Conservation (phyloP, 2,888 invertebrate species). For the Andrena praecox region DNA sequence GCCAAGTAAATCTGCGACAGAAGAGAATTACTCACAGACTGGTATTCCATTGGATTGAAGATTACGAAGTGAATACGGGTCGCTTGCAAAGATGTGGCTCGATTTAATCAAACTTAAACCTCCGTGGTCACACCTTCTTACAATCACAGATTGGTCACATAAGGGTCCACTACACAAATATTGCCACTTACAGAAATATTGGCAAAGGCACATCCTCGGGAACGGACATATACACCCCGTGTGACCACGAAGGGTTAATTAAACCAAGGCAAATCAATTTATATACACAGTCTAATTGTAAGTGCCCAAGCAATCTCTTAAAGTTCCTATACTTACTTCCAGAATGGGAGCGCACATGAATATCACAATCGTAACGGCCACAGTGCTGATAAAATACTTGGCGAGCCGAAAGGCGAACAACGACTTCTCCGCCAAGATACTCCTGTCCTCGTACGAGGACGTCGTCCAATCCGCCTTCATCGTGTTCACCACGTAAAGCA, state of each 20-base stretch:
- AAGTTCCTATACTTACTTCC: slow-evolving; percentile 67
- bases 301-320: background rate
- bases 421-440: slow-evolving; percentile 72
- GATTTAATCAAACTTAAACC: no score
- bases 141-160: no score
- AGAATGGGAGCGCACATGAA: slow-evolving; percentile 72
- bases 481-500: slow-evolving; percentile 72
- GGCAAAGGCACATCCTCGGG: no score
- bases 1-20: slow-evolving; percentile 62
- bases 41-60: background rate
- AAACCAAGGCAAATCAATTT: no score
- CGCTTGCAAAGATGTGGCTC: no score
- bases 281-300: background rate
- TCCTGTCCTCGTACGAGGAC: slow-evolving; percentile 63
- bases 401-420: slow-evolving; percentile 70
- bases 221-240: no score
- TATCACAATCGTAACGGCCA: slow-evolving; percentile 49
- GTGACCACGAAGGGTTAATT: no score
- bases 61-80: background rate
- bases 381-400: slow-evolving; percentile 77
- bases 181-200: no score
- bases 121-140: no score
- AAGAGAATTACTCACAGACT: background rate
- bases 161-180: no score
- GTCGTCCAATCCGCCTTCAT: slow-evolving; percentile 78